Evolutionary conservation across 92 coral and sea anemone species (phyloP).

Genomic region (Isaurus tuberculatus): DNA sequence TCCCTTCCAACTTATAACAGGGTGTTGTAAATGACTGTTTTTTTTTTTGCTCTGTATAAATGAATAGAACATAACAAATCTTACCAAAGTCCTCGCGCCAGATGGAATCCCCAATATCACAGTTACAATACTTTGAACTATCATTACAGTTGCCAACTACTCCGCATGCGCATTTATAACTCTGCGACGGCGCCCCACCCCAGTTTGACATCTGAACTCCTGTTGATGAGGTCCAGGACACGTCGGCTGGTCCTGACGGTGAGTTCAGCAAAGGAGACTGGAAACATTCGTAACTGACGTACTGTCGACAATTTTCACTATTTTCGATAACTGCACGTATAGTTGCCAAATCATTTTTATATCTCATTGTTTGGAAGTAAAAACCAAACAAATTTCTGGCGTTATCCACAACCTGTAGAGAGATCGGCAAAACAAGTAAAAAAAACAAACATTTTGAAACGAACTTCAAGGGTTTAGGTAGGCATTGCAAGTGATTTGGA

Average conservation of each 20-base stretch:
- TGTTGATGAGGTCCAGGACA: conserved; percentile 82
- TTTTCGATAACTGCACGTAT: conserved; percentile 75
- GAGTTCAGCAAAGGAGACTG: conserved; percentile 71
- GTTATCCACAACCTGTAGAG: conserved; percentile 49
- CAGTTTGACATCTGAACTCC: conserved; percentile 73
- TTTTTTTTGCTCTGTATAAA: too few species aligned
- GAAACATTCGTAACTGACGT: conserved; percentile 83
- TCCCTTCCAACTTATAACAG: conserved; percentile 59
- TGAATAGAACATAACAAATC: not conserved
- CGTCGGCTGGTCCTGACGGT: conserved; percentile 76
- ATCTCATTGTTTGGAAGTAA: conserved; percentile 74
- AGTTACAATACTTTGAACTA: conserved; percentile 81
- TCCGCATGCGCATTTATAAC: conserved; percentile 87
- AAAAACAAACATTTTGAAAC: too few species aligned
- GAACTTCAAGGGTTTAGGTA: too few species aligned
- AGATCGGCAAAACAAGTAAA: not conserved
- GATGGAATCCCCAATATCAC: conserved; percentile 81
- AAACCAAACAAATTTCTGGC: conserved; percentile 38
- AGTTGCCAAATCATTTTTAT: conserved; percentile 68
- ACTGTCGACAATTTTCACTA: conserved; percentile 86
- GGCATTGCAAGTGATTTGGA: too few species aligned
- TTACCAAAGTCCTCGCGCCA: conserved; percentile 94
- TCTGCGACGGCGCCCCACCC: conserved; percentile 86
- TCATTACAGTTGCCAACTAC: conserved; percentile 74
- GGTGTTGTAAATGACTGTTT: too few species aligned